phyloP scores from a whole-genome alignment of 1,140 invertebrate species.

The Pissodes strobi region DNA sequence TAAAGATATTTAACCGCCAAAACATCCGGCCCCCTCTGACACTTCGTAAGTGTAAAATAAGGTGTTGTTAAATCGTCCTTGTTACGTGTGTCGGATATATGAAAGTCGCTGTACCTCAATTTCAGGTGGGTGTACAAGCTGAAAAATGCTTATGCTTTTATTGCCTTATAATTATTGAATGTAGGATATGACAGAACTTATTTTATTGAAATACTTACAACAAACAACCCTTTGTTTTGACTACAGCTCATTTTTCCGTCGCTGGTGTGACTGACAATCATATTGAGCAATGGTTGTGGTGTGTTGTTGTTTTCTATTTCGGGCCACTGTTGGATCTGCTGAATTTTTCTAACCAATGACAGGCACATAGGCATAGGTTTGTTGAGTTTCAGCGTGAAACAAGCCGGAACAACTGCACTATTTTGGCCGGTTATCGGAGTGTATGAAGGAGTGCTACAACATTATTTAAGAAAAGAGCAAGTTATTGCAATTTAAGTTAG shows the following conservation, averaged over 20 bases:
- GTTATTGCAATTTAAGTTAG: too few species aligned
- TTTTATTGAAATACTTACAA: conserved; percentile 74
- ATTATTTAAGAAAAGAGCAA: too few species aligned
- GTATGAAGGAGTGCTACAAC: conserved; percentile 74
- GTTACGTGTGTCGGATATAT: too few species aligned
- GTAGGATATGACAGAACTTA: too few species aligned
- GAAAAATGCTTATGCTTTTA: too few species aligned
- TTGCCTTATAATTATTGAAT: too few species aligned
- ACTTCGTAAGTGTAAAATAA: too few species aligned
- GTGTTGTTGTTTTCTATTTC: conserved; percentile 69
- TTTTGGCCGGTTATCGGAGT: conserved; percentile 78
- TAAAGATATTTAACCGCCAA: too few species aligned
- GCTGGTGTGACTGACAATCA: conserved; percentile 76
- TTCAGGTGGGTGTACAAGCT: too few species aligned
- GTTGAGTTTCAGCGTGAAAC: conserved; percentile 85
- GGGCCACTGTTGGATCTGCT: conserved; percentile 72
- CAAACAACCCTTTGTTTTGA: conserved; percentile 75
- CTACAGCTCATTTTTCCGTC: conserved; percentile 70
- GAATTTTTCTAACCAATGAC: conserved; percentile 72
- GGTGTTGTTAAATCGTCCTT: too few species aligned
- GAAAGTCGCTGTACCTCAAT: too few species aligned
- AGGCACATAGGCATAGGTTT: conserved; percentile 85
- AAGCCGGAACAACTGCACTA: conserved; percentile 85
- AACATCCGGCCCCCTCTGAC: too few species aligned
- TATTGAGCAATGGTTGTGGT: conserved; percentile 71